Base-by-base conservation (phyloP, 2,888 invertebrate species). In the Pantelozetes paolii region DNA sequence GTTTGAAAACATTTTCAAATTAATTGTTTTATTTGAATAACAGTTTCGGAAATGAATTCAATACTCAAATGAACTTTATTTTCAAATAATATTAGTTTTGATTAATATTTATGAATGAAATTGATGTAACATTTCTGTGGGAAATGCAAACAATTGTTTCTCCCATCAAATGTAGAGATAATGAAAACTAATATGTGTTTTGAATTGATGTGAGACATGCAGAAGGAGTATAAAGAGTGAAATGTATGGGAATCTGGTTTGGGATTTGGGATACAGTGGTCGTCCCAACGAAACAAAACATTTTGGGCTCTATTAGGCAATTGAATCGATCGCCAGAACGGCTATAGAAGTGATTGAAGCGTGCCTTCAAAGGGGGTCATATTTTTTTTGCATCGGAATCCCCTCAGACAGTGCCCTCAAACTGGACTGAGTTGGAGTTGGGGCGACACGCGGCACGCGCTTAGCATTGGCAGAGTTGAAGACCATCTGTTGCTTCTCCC, bases 381-480 rank as follows among this genome's bases (percentile, higher is more conserved):
- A 62, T 62, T 62, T 62, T 62, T 54, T 2, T 62, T 36, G 20
- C 20, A 26, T 42, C 67, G 67, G 67, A 67, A 67, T 67, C 67
- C 67, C 67, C 67, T 62, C 67, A 67, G 67, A 67, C 67, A 67
- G 36, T 9, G 18, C 36, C 67, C 67, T 42, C 11, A 5, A 42
- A 23, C 23, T 67, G 40, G 11, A 42, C 67, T 42, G 32, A 42
- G 23, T 26, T 42, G n/a, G 18, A 26, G 59, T 30, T 30, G 23
- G 67, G 67, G 67, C 67, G 67, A 67, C 42, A 67, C 67, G 67
- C 67, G 67, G 67, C 67, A 67, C 67, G 67, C 67, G 67, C 67
- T 67, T n/a, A 26, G 67, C 23, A 67, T 13, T 67, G 40, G 3
- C 15, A 40, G 32, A 28, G 32, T 62, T 62, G 62, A 32, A n/a